Base-by-base conservation (phyloP, 2,797 vertebrate species). In the Sciurus vulgaris region DNA sequence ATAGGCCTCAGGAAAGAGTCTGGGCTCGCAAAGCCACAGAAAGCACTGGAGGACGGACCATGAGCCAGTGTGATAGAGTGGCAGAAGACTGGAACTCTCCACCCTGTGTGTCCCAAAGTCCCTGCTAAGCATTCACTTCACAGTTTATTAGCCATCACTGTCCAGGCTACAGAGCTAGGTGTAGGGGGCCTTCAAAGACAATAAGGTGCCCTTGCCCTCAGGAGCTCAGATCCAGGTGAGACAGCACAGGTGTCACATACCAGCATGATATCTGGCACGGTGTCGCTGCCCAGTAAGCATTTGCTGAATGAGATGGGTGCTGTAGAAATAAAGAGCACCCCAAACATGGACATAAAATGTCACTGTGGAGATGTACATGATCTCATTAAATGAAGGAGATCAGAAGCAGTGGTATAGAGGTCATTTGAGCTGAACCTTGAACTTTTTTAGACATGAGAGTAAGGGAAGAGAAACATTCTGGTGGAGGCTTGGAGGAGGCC, bases 11-110 rank as follows among this genome's bases (percentile, higher is more conserved):
- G 92, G 20, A n/a, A 3, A 38, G 38, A 63, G n/a, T 26, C 11
- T 1, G 0, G 65, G 38, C 11, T 1, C 6, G 7, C 33, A 7
- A 7, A 5, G 73, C 41, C 1, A 47, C 2, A 0, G 78, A 5
- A 44, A 11, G 28, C 73, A 18, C 17, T 5, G 54, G 33, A 30
- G 47, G 26, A 35, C 5, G 13, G 41, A 30, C 33, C 5, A 38
- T 56, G 24, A 72, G 54, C 67, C 47, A 2, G 22, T 11, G 73
- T 3, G 33, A n/a, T 3, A 2, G 51, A 51, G 51, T 24, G 7
- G 63, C n/a, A 74, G 38, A 54, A 5, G 56, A 11, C 79, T 54
- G 41, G 72, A 24, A 18, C 38, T 44, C 63, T 51, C 83, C 54
- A 33, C 77, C n/a, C 3, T 35, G 41, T 44, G 24, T 0, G 0